Base-by-base conservation (phyloP, 2,113 vertebrate genomes). In the Mormyrus lacerda region DNA sequence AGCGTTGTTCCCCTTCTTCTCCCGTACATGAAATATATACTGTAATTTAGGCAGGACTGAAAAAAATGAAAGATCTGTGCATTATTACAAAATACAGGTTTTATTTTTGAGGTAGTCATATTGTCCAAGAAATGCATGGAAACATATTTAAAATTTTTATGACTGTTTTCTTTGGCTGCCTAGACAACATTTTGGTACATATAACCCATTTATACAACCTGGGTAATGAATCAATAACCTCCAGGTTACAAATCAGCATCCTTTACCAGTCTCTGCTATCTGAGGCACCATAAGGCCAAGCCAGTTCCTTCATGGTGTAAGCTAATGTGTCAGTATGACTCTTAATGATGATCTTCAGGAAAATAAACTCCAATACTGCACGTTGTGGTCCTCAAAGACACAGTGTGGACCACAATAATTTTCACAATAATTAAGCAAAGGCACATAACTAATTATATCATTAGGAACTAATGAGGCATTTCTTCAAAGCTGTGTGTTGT, bases 1-100 rank as follows among this genome's bases (percentile, higher is more conserved):
- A 69, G 27, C n/a, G 2, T 13, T 76, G 94, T 79, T 17, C 24
- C 7, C 21, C 21, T 11, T 85, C 47, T 85, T 17, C 47, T 85
- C 44, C 42, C 21, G 17, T 15, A 27, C 17, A 17, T 65, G 39
- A 27, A 55, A 58, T 4, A 85, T 55, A 87, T 39, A 87, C 50
- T 17, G 45, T 87, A 85, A 85, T 48, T 45, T 85, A 27, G n/a
- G 15, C 1, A 42, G 17, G 47, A 85, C 45, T 85, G 45, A n/a
- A 85, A 85, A 85, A 19, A 15, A 19, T 42, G 0, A 35, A 39
- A 39, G 27, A 19, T 42, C 13, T 76, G 31, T 17, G 15, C 35
- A 39, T 7, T 6, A 76, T 76, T 35, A 35, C 65, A 35, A 73
- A 13, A 31, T 35, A 24, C 2, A 47, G 21, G 82, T 47, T 84